These are phyloP conservation scores for Pan paniscus DNA, from an alignment of 2,113 vertebrate genomes.

Conservation along the genomic window DNA sequence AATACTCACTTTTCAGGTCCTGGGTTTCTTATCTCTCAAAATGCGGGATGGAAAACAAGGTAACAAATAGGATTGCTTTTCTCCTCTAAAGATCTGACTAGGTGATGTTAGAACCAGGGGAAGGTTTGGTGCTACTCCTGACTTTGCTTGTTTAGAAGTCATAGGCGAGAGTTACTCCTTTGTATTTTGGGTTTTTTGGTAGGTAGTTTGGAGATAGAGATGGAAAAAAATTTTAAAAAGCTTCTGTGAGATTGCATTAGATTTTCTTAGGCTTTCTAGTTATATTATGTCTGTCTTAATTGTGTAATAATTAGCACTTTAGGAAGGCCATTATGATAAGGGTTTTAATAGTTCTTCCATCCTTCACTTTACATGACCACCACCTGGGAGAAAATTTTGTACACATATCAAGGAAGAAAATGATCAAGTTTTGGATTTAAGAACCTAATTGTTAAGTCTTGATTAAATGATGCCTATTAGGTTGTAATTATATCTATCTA, in stretches of 20 bases:
- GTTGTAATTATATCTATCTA: constrained; percentile 69
- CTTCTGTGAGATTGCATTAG: not conserved
- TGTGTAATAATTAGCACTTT: constrained; percentile 52
- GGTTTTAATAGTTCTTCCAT: constrained; percentile 48
- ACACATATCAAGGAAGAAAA: constrained; percentile 54
- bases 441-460: constrained; percentile 66
- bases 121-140: not conserved
- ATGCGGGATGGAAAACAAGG: not conserved
- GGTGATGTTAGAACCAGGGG: not conserved
- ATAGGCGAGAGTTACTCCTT: not conserved
- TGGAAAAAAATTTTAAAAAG: not conserved
- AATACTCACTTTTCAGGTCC: not conserved
- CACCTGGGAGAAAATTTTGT: constrained; percentile 67
- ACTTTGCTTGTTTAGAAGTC: not conserved
- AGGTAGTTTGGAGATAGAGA: not conserved
- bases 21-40: not conserved
- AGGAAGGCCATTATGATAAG: constrained; percentile 45
- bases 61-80: not conserved
- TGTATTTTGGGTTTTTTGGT: not conserved
- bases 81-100: not conserved
- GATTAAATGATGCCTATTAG: constrained; percentile 70
- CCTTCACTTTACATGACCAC: constrained; percentile 27
- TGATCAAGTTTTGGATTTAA: constrained; percentile 71
- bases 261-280: not conserved
- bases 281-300: constrained; percentile 39